A percentile compares a stretch with the other conserved stretches of the same genome.
Conservation (phyloP, 2,113 vertebrate species). For the Falco punctatus region DNA sequence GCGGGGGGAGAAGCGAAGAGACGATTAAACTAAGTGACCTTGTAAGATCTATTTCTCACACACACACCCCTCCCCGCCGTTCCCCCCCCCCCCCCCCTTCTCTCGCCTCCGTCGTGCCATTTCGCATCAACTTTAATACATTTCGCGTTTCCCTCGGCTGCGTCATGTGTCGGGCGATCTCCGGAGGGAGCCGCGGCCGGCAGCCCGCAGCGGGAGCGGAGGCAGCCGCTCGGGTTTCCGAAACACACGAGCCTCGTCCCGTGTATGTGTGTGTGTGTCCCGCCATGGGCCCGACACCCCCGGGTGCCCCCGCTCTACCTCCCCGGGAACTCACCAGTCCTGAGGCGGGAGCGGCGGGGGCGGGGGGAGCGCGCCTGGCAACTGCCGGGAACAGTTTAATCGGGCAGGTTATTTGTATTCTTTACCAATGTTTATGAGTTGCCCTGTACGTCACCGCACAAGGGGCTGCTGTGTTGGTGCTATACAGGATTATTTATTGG, state of each 20-base stretch:
- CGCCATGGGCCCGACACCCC: background rate
- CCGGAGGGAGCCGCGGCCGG: background rate
- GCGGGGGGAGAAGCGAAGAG: background rate
- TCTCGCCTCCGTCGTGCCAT: background rate
- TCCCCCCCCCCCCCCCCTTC: too few relatives aligned
- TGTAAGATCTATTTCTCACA: background rate
- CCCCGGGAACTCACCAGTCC: conserved; percentile 56
- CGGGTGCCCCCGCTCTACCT: background rate
- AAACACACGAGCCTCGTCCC: background rate
- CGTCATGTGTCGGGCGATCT: conserved; percentile 48
- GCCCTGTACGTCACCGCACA: conserved; percentile 61
- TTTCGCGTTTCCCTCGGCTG: conserved; percentile 39
- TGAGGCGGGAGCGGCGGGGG: background rate
- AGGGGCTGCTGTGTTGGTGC: conserved; percentile 63
- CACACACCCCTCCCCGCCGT: too few relatives aligned
- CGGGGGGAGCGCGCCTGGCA: conserved; percentile 30
- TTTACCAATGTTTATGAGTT: conserved; percentile 55
- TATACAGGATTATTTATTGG: conserved; percentile 71
- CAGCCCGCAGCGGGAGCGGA: background rate
- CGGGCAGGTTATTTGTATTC: conserved; percentile 61
- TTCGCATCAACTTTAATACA: conserved; percentile 45
- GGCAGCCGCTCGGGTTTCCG: background rate
- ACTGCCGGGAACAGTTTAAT: conserved; percentile 44
- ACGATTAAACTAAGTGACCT: conserved; percentile 48
- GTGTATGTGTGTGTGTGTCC: background rate